Percentiles rank a stretch among this genome's conserved stretches.
Conservation (phyloP, 1,140 invertebrate species). For the Bradynema listronoti region DNA sequence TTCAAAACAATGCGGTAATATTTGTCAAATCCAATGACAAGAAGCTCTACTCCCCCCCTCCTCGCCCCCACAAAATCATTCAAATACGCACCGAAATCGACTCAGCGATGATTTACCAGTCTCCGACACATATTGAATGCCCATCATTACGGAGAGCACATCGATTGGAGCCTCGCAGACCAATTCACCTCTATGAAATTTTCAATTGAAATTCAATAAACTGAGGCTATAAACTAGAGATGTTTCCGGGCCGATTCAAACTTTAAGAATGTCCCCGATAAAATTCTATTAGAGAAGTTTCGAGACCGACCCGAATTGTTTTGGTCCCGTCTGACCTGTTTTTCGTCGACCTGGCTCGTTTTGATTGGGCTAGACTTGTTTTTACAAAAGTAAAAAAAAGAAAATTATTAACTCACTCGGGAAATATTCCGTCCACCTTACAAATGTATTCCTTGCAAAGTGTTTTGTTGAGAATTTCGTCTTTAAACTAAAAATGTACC, state of each 20-base stretch:
- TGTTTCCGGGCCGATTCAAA: no score
- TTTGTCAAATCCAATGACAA: no score
- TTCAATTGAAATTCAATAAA: conserved; percentile 8
- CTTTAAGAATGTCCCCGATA: no score
- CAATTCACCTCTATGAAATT: conserved; percentile 68
- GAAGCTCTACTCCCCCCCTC: no score
- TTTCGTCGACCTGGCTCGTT: no score
- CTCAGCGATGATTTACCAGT: conserved; percentile 75
- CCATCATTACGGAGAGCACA: conserved; percentile 86
- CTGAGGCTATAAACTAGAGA: no score
- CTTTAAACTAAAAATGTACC: conserved; percentile 69
- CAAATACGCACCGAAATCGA: conserved; percentile 68
- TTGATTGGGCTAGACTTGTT: no score
- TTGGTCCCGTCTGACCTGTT: no score
- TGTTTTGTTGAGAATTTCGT: conserved; percentile 62
- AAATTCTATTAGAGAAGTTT: conserved; percentile 8
- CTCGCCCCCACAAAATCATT: no score
- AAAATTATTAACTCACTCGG: conserved; percentile 69
- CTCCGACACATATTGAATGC: conserved; percentile 76
- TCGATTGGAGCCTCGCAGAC: conserved; percentile 84
- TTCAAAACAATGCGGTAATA: background rate
- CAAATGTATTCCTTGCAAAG: conserved; percentile 89
- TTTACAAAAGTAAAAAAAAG: no score
- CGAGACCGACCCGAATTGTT: no score
- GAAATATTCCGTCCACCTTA: conserved; percentile 89